Percentiles rank a stretch among this genome's conserved stretches.
phyloP scores from a whole-genome alignment of 2,797 vertebrate species.

The Myotis vivesi region DNA sequence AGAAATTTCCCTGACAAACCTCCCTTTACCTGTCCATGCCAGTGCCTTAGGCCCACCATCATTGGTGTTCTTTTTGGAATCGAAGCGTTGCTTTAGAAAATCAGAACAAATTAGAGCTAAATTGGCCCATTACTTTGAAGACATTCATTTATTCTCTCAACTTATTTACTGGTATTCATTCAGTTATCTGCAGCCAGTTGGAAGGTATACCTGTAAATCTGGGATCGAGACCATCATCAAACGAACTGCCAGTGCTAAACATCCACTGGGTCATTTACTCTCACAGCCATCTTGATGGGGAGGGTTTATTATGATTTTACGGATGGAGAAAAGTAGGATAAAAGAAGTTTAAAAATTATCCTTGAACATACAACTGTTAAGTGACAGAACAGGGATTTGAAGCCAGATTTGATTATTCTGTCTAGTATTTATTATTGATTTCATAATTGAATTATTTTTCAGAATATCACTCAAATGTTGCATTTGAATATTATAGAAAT shows the following conservation, averaged over 20 bases:
- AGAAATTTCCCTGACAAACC: not conserved
- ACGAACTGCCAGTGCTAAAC: not conserved
- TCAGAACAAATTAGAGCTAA: not conserved
- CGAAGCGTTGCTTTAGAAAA: not conserved
- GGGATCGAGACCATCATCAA: not conserved
- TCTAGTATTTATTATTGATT: not conserved
- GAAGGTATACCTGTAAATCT: not conserved
- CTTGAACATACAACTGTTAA: not conserved
- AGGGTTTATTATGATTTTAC: not conserved
- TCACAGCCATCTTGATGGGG: not conserved
- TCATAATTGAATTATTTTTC: not conserved
- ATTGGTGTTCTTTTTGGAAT: not conserved
- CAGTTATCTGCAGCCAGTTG: not conserved
- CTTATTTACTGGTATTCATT: not conserved
- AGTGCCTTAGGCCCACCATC: not conserved
- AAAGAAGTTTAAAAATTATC: not conserved
- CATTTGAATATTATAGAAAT: not conserved
- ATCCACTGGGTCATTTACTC: not conserved
- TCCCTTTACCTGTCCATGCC: too few relatives aligned
- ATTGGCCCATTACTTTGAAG: not conserved
- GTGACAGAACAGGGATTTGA: not conserved
- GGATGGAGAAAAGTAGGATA: not conserved
- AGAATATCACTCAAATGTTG: not conserved
- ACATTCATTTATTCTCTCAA: not conserved
- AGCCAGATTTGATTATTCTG: not conserved